These are phyloP conservation scores for sheep (Ovis aries) DNA, from an alignment of 2,113 vertebrate species.

Conservation along the genomic window DNA sequence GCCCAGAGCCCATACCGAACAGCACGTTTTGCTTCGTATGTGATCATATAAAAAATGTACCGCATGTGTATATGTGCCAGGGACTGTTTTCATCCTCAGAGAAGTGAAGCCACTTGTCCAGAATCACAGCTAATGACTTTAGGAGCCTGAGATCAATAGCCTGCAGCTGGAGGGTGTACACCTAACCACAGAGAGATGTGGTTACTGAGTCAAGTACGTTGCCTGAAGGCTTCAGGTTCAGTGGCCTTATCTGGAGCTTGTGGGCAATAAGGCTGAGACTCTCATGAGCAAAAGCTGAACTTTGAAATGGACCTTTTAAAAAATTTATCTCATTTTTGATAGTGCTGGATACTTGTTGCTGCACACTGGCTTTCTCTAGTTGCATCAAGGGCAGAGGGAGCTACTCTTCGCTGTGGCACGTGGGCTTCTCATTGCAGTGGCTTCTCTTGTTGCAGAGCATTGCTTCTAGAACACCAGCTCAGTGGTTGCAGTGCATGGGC, in stretches of 20 bases:
- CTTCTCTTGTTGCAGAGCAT: background rate
- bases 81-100: background rate
- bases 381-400: background rate
- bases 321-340: background rate
- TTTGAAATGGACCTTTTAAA: background rate
- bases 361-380: background rate
- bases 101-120: background rate
- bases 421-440: background rate
- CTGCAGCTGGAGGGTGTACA: accelerated
- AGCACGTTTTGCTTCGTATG: background rate
- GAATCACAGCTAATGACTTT: background rate
- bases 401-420: background rate
- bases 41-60: background rate
- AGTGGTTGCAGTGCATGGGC: background rate
- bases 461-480: background rate
- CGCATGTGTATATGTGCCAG: accelerated
- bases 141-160: background rate
- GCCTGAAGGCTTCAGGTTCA: background rate
- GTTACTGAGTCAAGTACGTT: accelerated
- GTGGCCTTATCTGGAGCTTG: background rate
- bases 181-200: background rate
- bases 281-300: background rate
- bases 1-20: background rate
- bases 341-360: background rate
- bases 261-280: background rate